Percentiles rank a stretch among this genome's conserved stretches.
These are phyloP conservation scores for Notoglanidium macrostoma DNA, from an alignment of 2,797 vertebrate species.

Conservation along the genomic window DNA sequence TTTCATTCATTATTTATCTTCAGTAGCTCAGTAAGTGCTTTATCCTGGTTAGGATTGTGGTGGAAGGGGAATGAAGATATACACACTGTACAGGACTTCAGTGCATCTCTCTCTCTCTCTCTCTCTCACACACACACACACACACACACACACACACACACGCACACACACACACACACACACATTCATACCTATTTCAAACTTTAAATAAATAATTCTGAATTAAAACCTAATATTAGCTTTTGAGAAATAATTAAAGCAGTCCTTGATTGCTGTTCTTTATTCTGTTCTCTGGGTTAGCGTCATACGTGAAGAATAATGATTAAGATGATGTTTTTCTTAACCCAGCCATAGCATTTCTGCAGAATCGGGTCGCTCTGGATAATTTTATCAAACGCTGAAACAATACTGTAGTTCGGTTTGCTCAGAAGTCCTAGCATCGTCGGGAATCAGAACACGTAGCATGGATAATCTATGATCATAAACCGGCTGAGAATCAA, in stretches of 20 bases:
- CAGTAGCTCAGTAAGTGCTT: conserved; percentile 1
- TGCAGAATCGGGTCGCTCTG: neutral
- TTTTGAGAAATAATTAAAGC: neutral
- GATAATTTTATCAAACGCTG: neutral
- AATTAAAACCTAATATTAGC: neutral
- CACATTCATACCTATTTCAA: neutral
- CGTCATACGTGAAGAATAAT: neutral
- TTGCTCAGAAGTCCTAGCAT: neutral
- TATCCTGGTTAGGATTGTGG: neutral
- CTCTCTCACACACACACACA: neutral
- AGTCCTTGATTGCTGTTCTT: neutral
- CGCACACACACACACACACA: neutral
- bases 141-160: conserved; percentile 1
- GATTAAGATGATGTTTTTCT: neutral
- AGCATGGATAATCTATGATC: neutral
- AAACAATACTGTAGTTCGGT: neutral
- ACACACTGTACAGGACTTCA: neutral
- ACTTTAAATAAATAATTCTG: neutral
- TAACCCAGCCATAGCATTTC: neutral
- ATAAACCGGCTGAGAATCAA: neutral
- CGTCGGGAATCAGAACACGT: neutral
- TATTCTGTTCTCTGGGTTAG: neutral
- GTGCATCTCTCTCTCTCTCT: neutral
- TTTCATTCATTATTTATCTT: conserved; percentile 3
- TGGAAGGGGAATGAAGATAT: neutral